phyloP scores from a whole-genome alignment of 2,888 invertebrate genomes.

The Cyclophora albipunctata region DNA sequence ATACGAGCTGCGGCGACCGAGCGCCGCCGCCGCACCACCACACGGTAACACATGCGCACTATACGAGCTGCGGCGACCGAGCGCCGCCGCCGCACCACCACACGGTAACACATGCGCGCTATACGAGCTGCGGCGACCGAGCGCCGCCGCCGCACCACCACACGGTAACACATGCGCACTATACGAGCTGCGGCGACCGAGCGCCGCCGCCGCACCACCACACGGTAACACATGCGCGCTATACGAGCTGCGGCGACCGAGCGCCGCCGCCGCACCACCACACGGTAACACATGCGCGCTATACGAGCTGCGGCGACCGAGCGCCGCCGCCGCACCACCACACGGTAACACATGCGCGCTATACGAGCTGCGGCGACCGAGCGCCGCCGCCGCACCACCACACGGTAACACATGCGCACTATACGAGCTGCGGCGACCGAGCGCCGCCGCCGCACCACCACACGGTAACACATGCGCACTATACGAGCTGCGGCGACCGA shows the following conservation, averaged over 20 bases:
- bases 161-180: conserved; percentile 17
- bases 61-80: conserved; percentile 20
- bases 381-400: conserved; percentile 61
- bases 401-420: conserved; percentile 17
- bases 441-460: conserved; percentile 61
- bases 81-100: conserved; percentile 61
- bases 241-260: conserved; percentile 20
- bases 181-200: conserved; percentile 20
- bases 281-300: conserved; percentile 17
- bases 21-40: conserved; percentile 61
- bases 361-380: conserved; percentile 20
- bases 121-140: conserved; percentile 20
- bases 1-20: conserved; percentile 20
- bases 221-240: conserved; percentile 17
- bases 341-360: conserved; percentile 17
- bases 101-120: conserved; percentile 17
- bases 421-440: conserved; percentile 20
- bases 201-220: conserved; percentile 61
- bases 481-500: conserved; percentile 20
- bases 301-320: conserved; percentile 20
- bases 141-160: conserved; percentile 61
- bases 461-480: conserved; percentile 17
- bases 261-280: conserved; percentile 61
- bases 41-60: conserved; percentile 17
- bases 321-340: conserved; percentile 61